phyloP scores from a whole-genome alignment of 2,888 invertebrate genomes.

The Meta bourneti region DNA sequence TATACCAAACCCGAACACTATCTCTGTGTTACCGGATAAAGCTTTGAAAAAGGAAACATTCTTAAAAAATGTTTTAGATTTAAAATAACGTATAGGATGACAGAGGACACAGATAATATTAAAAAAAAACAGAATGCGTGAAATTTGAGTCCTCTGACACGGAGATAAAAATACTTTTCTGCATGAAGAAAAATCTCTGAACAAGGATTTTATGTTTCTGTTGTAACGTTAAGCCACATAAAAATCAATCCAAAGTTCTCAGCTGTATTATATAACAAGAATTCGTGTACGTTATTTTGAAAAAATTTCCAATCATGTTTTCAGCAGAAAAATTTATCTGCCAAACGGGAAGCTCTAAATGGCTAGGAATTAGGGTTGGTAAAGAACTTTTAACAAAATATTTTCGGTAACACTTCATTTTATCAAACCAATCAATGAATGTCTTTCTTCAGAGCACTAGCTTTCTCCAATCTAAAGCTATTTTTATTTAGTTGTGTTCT shows the following conservation, averaged over 20 bases:
- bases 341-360: background rate
- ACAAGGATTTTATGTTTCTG: background rate
- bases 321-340: background rate
- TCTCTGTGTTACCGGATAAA: background rate
- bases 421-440: no score
- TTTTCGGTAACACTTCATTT: background rate
- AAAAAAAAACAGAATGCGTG: background rate
- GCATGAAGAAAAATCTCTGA: background rate
- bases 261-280: background rate
- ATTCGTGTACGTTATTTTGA: no score
- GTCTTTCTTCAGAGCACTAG: no score
- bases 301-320: no score
- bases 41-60: background rate
- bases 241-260: background rate
- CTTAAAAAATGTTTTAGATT: background rate
- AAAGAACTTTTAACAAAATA: background rate
- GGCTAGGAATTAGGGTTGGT: background rate
- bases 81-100: background rate
- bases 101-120: background rate
- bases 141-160: slow-evolving; percentile 11
- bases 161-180: slow-evolving; percentile 3
- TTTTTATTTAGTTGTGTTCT: no score
- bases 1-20: no score
- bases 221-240: background rate
- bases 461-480: no score